Conservation (phyloP, 2,888 invertebrate species). For the Yponomeuta evonymella region DNA sequence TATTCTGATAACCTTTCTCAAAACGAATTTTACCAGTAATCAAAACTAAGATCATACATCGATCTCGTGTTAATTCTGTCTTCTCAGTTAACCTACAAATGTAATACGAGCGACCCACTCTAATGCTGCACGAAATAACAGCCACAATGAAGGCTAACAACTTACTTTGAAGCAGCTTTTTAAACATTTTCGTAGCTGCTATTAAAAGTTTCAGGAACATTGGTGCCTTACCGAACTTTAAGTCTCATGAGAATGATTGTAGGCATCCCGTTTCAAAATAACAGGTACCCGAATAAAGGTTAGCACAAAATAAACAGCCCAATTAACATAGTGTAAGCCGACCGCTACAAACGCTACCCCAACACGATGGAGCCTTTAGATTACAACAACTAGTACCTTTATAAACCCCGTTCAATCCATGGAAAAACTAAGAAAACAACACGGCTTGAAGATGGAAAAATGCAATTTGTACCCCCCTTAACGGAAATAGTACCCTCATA, state of each 20-base stretch:
- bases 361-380: not conserved
- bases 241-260: too few species aligned
- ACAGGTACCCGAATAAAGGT: not conserved
- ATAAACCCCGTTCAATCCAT: not conserved
- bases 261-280: not conserved
- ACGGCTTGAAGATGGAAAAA: not conserved
- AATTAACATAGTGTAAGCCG: slow-evolving; percentile 1
- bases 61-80: too few species aligned
- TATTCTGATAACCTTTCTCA: not conserved
- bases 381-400: slow-evolving; percentile 47
- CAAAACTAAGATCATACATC: not conserved
- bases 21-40: not conserved
- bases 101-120: too few species aligned
- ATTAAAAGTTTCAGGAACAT: too few species aligned
- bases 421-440: not conserved
- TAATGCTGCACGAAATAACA: too few species aligned
- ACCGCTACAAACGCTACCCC: not conserved
- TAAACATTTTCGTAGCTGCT: too few species aligned
- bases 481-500: slow-evolving; percentile 68
- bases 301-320: not conserved
- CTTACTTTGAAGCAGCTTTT: too few species aligned
- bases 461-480: slow-evolving; percentile 24
- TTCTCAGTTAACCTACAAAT: too few species aligned
- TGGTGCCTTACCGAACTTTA: too few species aligned
- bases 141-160: too few species aligned